Evolutionary conservation across 2,797 vertebrate species (phyloP), one percentile per base, ranked within the genome.

Genomic region (Pseudomugil gertrudae): DNA sequence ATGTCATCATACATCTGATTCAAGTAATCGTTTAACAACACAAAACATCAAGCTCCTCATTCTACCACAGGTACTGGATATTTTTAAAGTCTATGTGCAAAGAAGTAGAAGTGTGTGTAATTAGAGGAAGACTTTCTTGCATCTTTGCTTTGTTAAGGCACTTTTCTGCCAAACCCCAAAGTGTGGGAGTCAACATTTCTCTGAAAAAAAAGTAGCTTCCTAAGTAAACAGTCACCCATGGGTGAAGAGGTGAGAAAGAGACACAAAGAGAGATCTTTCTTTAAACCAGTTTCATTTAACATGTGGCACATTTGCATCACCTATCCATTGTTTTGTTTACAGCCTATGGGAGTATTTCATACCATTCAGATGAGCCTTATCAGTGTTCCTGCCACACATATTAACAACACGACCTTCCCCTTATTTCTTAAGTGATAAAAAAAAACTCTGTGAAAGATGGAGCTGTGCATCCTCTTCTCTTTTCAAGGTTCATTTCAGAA

Each of bases 131-230:
- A 13, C 48, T 15, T 50, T 15, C 48, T 51, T 17, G 6, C 17
- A 51, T 26, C 45, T 23, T 5, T 48, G 48, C 24, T 51, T 7
- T 52, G 8, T 29, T 52, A 3, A 9, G 15, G 26, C 26, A 29
- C 6, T 17, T 17, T 52, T 52, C 50, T 26, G 48, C 7, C 48
- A 14, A 26, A 27, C 26, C 14, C 14, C 26, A 52, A 52, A 52
- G 26, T 26, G 50, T 52, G 6, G 26, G 50, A 52, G 50, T 52
- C 50, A 52, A 52, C 50, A 52, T 52, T 26, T 52, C 26, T 29
- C 26, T 52, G 50, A 45, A 9, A 9, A 40, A 9, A 43, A 21
- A 45, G 17, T 9, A 45, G 3, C 17, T 6, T n/a, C 6, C 8
- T 2, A 21, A 45, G n/a, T 9, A 21, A 45, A n/a, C 9, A 19